Conservation (phyloP, 1,140 invertebrate species). For the Delia radicum region DNA sequence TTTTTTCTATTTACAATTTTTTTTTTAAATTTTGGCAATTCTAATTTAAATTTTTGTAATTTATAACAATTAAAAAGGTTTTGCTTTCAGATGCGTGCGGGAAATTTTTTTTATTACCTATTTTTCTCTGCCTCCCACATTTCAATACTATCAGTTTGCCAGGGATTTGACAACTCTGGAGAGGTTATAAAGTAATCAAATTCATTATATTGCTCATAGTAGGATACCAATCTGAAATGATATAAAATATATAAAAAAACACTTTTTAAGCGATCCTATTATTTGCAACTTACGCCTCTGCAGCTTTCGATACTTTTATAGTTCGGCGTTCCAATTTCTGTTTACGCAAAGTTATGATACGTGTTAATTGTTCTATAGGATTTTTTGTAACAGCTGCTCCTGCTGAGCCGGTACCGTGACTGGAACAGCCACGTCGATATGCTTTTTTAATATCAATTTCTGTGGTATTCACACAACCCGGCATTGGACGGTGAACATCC, state of each 20-base stretch:
- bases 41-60: no score
- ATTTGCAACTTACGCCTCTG: conserved; percentile 78
- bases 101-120: conserved; percentile 76
- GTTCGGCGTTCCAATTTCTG: conserved; percentile 64
- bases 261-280: not conserved
- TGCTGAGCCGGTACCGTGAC: conserved; percentile 51
- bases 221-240: conserved; percentile 77
- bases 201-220: conserved; percentile 95
- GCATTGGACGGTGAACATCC: conserved; percentile 98
- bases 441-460: conserved; percentile 98
- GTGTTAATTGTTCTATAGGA: conserved; percentile 52
- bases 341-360: conserved; percentile 51
- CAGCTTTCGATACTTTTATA: conserved; percentile 95
- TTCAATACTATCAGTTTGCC: conserved; percentile 93
- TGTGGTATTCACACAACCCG: conserved; percentile 98
- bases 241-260: not conserved
- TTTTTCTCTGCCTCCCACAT: conserved; percentile 94
- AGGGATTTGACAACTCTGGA: conserved; percentile 93
- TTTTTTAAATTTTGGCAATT: not conserved
- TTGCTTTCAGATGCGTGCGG: no score
- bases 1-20: no score
- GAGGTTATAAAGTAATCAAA: conserved; percentile 91
- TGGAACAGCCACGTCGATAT: conserved; percentile 65
- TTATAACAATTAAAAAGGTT: no score
- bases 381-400: conserved; percentile 53